Evolutionary conservation across 2,888 invertebrate genomes (phyloP), one percentile per base, ranked within the genome.

Genomic region (Galerucella nymphaeae): DNA sequence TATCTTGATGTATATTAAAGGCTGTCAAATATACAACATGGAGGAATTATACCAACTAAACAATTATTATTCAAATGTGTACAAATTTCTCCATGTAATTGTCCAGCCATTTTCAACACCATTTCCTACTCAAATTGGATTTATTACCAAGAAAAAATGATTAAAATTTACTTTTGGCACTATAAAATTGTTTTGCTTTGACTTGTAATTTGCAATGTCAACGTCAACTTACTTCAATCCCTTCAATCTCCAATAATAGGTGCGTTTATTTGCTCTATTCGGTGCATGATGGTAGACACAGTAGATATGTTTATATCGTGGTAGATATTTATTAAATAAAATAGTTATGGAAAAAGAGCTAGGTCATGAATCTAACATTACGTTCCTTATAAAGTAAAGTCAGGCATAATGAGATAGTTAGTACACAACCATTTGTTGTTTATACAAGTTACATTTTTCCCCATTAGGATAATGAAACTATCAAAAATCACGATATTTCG

Each of bases 21-120:
- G 59, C 67, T 68, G 67, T 68, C 67, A 68, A 61, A 68, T 50
- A 58, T 30, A 10, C 67, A 68, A 68, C 67, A 68, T 68, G 61
- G 67, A 30, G 48, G 67, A 68, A 61, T 50, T 50, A 16, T 61
- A 68, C 48, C 42, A 50, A 30, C 13, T 18, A 50, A 16, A 30
- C 61, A n/a, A 59, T 20, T 16, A n/a, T 23, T 18, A 50, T 14
- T 62, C n/a, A 41, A 38, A 66, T 55, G 20, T 69, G 30, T 42
- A 38, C 23, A 62, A 30, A 50, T 41, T 30, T 53, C 41, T 50
- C 59, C 30, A 61, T 4, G 10, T 16, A 59, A 68, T 68, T 59
- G 16, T 59, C 16, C 38, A 23, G 10, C 50, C 69, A 62, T 62
- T 55, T 38, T 69, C 38, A 20, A 61, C 42, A 61, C 6, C 16